A percentile compares a stretch with the other conserved stretches of the same genome.
Evolutionary conservation across 2,113 vertebrate species (phyloP).

Genomic region (Pteropus alecto): DNA sequence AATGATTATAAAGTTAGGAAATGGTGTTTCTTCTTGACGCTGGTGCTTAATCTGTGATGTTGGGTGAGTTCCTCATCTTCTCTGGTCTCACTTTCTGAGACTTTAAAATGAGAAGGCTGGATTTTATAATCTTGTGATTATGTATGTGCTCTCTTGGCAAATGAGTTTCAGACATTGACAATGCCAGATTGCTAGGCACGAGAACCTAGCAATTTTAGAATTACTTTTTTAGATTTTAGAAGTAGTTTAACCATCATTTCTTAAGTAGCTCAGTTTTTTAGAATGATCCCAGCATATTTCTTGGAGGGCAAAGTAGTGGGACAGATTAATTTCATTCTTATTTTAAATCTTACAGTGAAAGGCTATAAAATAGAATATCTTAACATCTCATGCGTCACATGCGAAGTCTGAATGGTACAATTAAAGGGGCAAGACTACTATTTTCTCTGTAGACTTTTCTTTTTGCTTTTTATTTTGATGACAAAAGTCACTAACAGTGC

Average conservation of each 20-base stretch:
- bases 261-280: neutral
- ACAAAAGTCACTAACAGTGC: neutral
- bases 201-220: neutral
- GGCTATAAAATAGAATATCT: neutral
- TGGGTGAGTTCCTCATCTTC: neutral
- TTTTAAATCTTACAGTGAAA: neutral
- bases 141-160: neutral
- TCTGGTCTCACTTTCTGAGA: neutral
- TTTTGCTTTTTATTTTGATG: conserved; percentile 1
- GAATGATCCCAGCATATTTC: neutral
- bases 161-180: neutral
- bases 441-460: neutral
- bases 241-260: neutral
- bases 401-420: neutral
- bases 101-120: neutral
- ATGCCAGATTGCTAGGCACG: neutral
- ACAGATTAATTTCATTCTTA: neutral
- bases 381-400: neutral
- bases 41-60: neutral
- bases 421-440: neutral
- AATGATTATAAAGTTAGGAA: neutral
- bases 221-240: neutral
- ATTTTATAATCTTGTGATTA: neutral
- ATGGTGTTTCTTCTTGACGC: neutral
- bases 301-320: neutral